Evolutionary conservation across 2,797 vertebrate genomes (phyloP), one percentile per base, ranked within the genome.

Genomic region (Microctenopoma stevenorrisi): DNA sequence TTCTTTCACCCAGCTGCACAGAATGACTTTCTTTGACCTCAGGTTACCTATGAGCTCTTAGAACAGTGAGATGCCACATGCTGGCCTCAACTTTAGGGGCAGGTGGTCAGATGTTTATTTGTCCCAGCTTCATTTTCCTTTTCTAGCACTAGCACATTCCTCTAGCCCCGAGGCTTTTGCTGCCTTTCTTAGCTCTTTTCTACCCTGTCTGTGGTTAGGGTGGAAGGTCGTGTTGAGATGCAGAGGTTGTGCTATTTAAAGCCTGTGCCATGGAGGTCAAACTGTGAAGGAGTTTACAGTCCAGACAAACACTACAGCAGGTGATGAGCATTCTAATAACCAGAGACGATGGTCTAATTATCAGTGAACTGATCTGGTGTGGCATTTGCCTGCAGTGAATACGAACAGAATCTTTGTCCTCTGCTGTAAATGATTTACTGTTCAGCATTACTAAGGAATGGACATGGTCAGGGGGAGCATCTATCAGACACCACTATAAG

Each of bases 181-280:
- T 28, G 53, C 59, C 59, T 70, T 68, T 25, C 55, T 43, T 30
- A 47, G 60, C 67, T 51, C 51, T 51, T 59, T 44, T 18, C 15
- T 18, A 53, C 38, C 18, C 64, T n/a, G 68, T 60, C 75, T 63
- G 66, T 42, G 68, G 64, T 74, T 28, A 38, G 54, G n/a, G 59
- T 22, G 59, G 76, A 72, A 76, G 80, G 76, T 81, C 64, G 18
- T 35, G 48, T 40, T 57, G 69, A 71, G 75, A 82, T 62, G 80
- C 71, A 81, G 77, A 88, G 75, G 72, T 79, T 68, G 79, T 66
- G 22, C 83, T 86, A 85, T 88, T 89, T 89, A 87, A 85, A 86
- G 78, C 7, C 13, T 62, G 50, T 56, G 40, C 22, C 50, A 3
- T 67, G 72, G 73, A 70, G 64, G 81, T 35, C 63, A 64, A 64